Evolutionary conservation across 2,113 vertebrate species (phyloP).

Genomic region (Grantiella picta): DNA sequence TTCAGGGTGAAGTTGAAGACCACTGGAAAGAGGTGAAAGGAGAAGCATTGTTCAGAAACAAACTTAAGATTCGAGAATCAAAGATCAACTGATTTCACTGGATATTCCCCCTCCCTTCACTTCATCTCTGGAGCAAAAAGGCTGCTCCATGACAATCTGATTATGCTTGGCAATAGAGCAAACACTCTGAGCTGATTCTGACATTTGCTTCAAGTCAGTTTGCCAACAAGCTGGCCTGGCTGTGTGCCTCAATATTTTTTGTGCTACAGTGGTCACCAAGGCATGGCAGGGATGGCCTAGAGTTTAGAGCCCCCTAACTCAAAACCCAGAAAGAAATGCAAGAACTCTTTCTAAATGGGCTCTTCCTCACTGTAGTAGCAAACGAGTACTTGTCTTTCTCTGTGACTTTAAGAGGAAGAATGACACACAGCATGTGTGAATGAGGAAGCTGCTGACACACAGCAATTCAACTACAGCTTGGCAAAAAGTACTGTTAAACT

Average conservation of each 20-base stretch:
- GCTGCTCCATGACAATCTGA: neutral
- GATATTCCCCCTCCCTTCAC: neutral
- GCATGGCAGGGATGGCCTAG: neutral
- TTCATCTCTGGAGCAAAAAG: neutral
- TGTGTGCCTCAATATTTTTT: neutral
- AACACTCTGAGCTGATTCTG: neutral
- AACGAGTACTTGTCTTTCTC: neutral
- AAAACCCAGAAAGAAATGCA: neutral
- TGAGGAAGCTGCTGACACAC: neutral
- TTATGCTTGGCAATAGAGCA: neutral
- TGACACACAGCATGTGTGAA: neutral
- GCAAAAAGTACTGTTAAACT: neutral
- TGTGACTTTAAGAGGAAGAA: neutral
- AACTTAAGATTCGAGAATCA: neutral
- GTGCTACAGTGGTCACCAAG: neutral
- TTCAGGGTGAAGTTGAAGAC: constrained; percentile 94
- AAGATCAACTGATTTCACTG: neutral
- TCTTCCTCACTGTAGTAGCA: neutral
- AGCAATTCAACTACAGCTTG: neutral
- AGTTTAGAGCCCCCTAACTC: neutral
- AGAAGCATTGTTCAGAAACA: neutral
- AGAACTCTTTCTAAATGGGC: neutral
- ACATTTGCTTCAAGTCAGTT: neutral
- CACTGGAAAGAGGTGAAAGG: constrained; percentile 71
- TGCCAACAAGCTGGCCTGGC: neutral